Conservation (phyloP, 2,888 invertebrate species). For the Nudaria mundana region DNA sequence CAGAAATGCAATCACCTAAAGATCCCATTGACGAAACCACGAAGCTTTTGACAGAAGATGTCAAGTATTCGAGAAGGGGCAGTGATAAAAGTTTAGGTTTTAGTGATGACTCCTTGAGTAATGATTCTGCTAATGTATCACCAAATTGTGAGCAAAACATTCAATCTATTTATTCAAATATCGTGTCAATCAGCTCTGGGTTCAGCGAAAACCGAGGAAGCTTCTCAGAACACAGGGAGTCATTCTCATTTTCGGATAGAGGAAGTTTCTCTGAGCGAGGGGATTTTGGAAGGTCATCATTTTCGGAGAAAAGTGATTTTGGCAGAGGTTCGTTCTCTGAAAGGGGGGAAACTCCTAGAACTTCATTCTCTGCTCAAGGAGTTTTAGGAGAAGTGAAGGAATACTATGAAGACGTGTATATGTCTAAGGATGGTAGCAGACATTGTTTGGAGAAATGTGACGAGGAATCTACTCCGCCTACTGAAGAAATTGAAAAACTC, state of each 20-base stretch:
- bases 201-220: slow-evolving; percentile 80
- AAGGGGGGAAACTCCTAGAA: slow-evolving; percentile 69
- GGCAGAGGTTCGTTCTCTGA: slow-evolving; percentile 71
- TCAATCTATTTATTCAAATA: slow-evolving; percentile 74
- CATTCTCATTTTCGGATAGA: slow-evolving; percentile 72
- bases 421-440: slow-evolving; percentile 59
- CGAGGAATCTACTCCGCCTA: slow-evolving; percentile 46
- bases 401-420: slow-evolving; percentile 63
- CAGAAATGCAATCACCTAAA: slow-evolving; percentile 66
- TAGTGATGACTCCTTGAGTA: slow-evolving; percentile 87
- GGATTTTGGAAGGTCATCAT: slow-evolving; percentile 65
- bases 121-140: slow-evolving; percentile 81
- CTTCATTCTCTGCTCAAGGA: slow-evolving; percentile 73
- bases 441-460: slow-evolving; percentile 58
- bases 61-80: slow-evolving; percentile 82
- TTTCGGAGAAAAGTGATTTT: slow-evolving; percentile 81
- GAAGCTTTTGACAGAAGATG: slow-evolving; percentile 50
- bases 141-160: slow-evolving; percentile 79
- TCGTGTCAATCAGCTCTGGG: slow-evolving; percentile 81
- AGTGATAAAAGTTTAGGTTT: slow-evolving; percentile 87
- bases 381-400: slow-evolving; percentile 69
- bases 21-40: slow-evolving; percentile 49
- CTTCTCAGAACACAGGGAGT: slow-evolving; percentile 72
- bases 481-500: slow-evolving; percentile 63
- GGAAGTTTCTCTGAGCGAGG: slow-evolving; percentile 74